Base-by-base conservation (phyloP, 2,797 vertebrate genomes). In the Fundulus diaphanus region DNA sequence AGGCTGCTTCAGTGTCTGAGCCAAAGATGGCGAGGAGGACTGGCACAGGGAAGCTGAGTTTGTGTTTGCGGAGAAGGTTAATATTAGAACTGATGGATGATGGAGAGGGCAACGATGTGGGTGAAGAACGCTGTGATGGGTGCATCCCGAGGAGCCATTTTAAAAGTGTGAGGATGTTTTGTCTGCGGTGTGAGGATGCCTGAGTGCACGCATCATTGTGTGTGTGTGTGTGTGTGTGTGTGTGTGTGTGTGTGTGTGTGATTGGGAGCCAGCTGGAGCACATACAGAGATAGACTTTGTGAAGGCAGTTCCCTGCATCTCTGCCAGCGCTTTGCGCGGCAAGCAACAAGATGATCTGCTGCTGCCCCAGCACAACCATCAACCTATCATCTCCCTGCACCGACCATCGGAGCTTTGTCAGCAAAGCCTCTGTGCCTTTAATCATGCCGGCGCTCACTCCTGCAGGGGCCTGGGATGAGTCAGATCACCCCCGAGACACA, bases 81-180 rank as follows among this genome's bases (percentile, higher is more conserved):
- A 85, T 82, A 83, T 85, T 80, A 87, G 72, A 84, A 80, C 18
- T 46, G 74, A 78, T 73, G 70, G 72, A 79, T 65, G 72, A 79
- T 65, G 67, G 66, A 73, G 68, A 68, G 72, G 74, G 72, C 42
- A 61, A 56, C 63, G 77, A 81, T 73, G 89, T 84, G 82, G 67
- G 63, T 75, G 68, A 82, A 81, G 76, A 74, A 76, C n/a, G 13
- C 20, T 48, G 37, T 15, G 78, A 78, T 78, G 75, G 71, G 73
- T 51, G 44, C 22, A 31, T 72, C 48, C 31, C 68, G 59, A 67
- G 49, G 68, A 74, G 81, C 76, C 31, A 5, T 80, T 71, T 83
- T 76, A 70, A 68, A 51, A 82, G 66, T 82, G 76, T 66, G 79
- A 85, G 77, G 63, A 52, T 69, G 76, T 82, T 78, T 86, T 78